phyloP scores from a whole-genome alignment of 53 echinoderm and acorn worm species.

The Pentamera pediparva region DNA sequence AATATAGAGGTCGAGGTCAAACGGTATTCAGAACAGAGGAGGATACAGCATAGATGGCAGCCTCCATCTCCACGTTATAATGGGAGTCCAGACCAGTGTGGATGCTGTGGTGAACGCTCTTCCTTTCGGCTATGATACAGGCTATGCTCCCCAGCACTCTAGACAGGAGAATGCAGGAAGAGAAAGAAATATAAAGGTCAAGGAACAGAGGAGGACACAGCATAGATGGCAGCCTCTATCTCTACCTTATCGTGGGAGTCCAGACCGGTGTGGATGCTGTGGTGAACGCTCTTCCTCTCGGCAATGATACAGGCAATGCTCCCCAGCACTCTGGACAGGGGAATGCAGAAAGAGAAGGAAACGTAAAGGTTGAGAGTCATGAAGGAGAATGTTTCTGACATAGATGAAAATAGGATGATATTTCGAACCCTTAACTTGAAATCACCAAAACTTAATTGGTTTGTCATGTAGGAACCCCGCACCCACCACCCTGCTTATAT shows the following conservation, averaged over 20 bases:
- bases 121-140: slow-evolving; percentile 87
- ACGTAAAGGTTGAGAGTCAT: too few relatives aligned
- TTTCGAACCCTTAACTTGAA: too few relatives aligned
- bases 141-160: slow-evolving; percentile 94
- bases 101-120: slow-evolving; percentile 92
- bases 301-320: slow-evolving; percentile 93
- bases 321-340: slow-evolving; percentile 71
- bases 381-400: too few relatives aligned
- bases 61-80: slow-evolving; percentile 89
- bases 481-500: too few relatives aligned
- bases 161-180: too few relatives aligned
- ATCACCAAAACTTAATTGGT: too few relatives aligned
- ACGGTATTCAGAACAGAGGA: slow-evolving; percentile 79
- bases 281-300: slow-evolving; percentile 89
- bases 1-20: neutral
- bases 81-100: slow-evolving; percentile 91
- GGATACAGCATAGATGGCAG: slow-evolving; percentile 88
- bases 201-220: slow-evolving; percentile 83
- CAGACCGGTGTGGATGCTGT: slow-evolving; percentile 85
- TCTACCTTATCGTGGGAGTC: slow-evolving; percentile 95
- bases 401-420: too few relatives aligned
- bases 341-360: too few relatives aligned
- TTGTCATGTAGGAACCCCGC: too few relatives aligned
- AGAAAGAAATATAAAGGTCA: too few relatives aligned
- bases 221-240: slow-evolving; percentile 91